These are phyloP conservation scores for Liodrosophila aerea DNA, from an alignment of 2,888 invertebrate genomes.

Conservation along the genomic window DNA sequence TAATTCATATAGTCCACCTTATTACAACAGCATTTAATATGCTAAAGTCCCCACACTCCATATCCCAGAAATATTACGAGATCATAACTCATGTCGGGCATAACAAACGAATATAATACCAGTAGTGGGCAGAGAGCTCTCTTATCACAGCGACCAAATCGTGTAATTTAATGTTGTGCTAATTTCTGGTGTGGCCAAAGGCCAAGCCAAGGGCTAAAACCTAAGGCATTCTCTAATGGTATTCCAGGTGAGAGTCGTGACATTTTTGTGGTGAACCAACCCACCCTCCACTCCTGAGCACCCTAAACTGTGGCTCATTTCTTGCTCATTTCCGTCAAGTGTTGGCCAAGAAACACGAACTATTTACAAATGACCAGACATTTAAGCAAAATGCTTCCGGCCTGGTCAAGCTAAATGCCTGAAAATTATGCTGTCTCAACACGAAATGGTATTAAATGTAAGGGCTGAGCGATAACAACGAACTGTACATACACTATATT, in stretches of 20 bases:
- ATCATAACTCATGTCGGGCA: constrained; percentile 70
- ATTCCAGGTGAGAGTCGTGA: constrained; percentile 69
- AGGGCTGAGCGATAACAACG: constrained; percentile 5
- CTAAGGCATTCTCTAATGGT: constrained; percentile 1
- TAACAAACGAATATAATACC: constrained; percentile 25
- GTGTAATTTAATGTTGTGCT: constrained; percentile 77
- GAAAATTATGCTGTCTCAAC: constrained; percentile 73
- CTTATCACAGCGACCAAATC: constrained; percentile 66
- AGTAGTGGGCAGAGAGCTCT: constrained; percentile 17
- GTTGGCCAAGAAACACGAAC: constrained; percentile 67
- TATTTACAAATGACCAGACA: constrained; percentile 75
- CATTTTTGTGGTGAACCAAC: constrained; percentile 57
- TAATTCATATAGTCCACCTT: constrained; percentile 37
- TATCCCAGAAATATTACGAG: constrained; percentile 37
- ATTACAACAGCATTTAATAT: constrained; percentile 56
- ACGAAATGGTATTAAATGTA: constrained; percentile 51
- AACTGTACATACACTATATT: constrained; percentile 31
- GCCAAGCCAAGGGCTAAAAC: constrained; percentile 29
- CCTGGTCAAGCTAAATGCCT: constrained; percentile 63
- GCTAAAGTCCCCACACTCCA: constrained; percentile 32
- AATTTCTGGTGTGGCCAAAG: constrained; percentile 60
- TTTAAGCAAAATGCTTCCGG: constrained; percentile 76
- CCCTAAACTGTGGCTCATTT: constrained; percentile 54
- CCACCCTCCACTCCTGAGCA: not conserved
- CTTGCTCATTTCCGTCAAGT: constrained; percentile 75